These are phyloP conservation scores for Scopus umbretta DNA, from an alignment of 2,113 vertebrate species.

Conservation along the genomic window DNA sequence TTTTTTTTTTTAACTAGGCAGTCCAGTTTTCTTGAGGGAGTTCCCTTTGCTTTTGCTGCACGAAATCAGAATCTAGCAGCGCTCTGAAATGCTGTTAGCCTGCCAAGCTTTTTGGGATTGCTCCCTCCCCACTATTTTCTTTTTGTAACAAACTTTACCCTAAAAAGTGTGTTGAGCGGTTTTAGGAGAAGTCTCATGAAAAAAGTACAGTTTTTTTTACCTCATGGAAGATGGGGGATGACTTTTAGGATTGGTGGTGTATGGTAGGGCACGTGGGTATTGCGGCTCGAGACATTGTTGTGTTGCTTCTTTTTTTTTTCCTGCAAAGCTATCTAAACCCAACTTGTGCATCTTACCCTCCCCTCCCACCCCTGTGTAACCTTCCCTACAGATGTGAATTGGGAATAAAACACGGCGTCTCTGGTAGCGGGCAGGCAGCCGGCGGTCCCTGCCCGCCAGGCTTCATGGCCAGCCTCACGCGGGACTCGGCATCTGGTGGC, in stretches of 20 bases:
- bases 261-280: neutral
- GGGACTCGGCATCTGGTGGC: fast-evolving
- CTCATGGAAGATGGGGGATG: neutral
- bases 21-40: constrained; percentile 30
- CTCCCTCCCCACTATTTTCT: neutral
- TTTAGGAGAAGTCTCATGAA: neutral
- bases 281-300: neutral
- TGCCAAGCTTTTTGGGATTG: neutral
- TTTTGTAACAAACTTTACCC: neutral
- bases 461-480: neutral
- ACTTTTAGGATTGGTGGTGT: neutral
- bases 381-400: neutral
- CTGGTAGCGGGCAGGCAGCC: neutral
- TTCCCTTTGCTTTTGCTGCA: constrained; percentile 55
- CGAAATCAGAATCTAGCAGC: constrained; percentile 27
- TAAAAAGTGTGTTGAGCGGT: neutral
- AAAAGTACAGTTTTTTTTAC: neutral
- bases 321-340: neutral
- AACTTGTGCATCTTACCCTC: neutral
- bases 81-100: neutral
- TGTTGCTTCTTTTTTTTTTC: neutral
- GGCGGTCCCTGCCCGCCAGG: neutral
- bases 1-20: neutral
- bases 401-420: neutral
- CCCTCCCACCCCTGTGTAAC: neutral